A percentile compares a stretch with the other conserved stretches of the same genome.
These are phyloP conservation scores for Anastrepha obliqua DNA, from an alignment of 1,140 invertebrate species.

Conservation along the genomic window DNA sequence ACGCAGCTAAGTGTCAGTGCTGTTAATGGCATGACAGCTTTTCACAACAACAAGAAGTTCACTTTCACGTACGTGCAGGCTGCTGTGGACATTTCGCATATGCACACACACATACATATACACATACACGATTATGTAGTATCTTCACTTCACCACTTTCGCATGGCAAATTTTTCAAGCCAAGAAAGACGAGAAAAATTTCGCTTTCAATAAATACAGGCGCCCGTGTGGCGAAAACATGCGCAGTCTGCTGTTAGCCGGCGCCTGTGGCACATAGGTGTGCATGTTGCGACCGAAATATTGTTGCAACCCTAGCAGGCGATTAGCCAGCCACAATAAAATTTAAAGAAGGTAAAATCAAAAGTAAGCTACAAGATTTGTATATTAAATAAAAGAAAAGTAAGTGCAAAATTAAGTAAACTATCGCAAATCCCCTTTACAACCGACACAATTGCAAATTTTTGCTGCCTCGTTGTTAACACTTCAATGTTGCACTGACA, in stretches of 20 bases:
- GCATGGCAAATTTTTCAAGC: slow-evolving; percentile 7
- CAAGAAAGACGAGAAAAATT: slow-evolving; percentile 7
- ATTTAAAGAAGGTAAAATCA: not conserved
- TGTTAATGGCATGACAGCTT: slow-evolving; percentile 27
- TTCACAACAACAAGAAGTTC: slow-evolving; percentile 7
- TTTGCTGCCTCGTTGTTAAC: not conserved
- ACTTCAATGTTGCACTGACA: not conserved
- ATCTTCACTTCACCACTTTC: not conserved
- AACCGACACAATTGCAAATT: not conserved
- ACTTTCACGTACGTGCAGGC: not conserved
- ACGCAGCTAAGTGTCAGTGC: slow-evolving; percentile 11
- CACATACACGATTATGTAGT: not conserved
- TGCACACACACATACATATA: not conserved
- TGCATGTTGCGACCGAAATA: not conserved
- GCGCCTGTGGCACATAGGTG: slow-evolving; percentile 11
- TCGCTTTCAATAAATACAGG: slow-evolving; percentile 44
- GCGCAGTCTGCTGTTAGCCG: slow-evolving; percentile 3
- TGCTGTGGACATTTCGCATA: not conserved
- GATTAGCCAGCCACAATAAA: not conserved
- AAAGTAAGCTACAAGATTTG: not conserved
- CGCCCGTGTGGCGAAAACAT: not conserved
- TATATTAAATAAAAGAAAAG: slow-evolving; percentile 1
- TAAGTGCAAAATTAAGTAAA: not conserved
- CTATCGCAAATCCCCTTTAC: not conserved
- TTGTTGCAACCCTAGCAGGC: not conserved